A percentile compares a stretch with the other conserved stretches of the same genome.
phyloP scores from a whole-genome alignment of 1,140 invertebrate genomes.

The Macrocentrus cingulum region DNA sequence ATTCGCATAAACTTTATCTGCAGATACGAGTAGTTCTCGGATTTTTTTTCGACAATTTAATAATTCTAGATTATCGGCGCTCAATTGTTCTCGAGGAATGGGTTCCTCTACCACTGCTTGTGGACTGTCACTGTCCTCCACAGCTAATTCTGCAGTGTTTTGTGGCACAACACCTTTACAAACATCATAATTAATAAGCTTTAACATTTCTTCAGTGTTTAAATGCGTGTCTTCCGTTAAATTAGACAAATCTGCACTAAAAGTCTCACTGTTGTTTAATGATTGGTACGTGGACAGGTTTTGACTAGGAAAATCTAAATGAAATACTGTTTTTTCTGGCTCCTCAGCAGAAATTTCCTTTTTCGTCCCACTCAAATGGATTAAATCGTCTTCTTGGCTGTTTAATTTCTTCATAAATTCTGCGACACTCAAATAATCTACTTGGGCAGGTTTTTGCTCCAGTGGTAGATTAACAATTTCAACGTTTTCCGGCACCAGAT shows the following conservation, averaged over 20 bases:
- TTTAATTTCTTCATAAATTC: no score
- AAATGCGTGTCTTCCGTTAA: conserved; percentile 18
- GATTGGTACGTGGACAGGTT: conserved; percentile 32
- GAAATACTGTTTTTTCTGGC: conserved; percentile 26
- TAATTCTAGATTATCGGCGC: conserved; percentile 1
- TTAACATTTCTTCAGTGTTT: conserved; percentile 22
- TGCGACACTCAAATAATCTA: no score
- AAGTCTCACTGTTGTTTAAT: conserved; percentile 33
- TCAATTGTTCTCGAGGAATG: no score
- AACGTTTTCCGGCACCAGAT: no score
- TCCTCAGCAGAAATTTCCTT: neutral
- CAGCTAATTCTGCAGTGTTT: no score
- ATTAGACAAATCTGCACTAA: conserved; percentile 35
- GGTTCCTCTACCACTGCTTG: no score
- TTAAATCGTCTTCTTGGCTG: no score
- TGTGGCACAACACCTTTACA: no score
- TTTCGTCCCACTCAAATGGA: no score
- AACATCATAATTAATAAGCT: conserved; percentile 24
- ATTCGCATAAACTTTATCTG: conserved; percentile 3
- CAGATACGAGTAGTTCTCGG: neutral
- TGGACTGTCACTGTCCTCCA: no score
- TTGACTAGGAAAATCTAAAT: conserved; percentile 16
- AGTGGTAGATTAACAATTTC: no score
- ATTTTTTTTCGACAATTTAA: conserved; percentile 24
- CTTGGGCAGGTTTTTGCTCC: no score